Percentiles rank a stretch among this genome's conserved stretches.
Evolutionary conservation across 2,797 vertebrate genomes (phyloP).

Genomic region (Chrosomus eos): DNA sequence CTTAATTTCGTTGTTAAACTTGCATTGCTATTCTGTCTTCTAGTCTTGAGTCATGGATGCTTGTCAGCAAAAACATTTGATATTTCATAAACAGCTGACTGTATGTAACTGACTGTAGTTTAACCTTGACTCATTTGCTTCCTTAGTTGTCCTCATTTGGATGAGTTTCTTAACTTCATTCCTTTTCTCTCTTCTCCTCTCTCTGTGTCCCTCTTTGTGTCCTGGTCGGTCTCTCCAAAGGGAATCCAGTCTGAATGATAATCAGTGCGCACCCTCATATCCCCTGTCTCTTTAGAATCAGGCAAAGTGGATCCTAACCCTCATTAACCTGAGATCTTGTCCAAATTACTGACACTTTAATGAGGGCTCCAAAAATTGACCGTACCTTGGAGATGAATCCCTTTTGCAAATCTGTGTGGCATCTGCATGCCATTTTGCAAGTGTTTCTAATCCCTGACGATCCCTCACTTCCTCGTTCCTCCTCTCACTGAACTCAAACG

Average conservation of each 20-base stretch:
- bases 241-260: slow-evolving; percentile 84
- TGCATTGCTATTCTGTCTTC: background rate
- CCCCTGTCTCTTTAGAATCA: slow-evolving; percentile 38
- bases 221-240: slow-evolving; percentile 70
- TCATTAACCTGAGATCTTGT: slow-evolving; percentile 52
- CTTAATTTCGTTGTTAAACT: background rate
- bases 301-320: slow-evolving; percentile 51
- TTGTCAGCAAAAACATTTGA: background rate
- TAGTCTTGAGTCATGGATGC: background rate
- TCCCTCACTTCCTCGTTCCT: slow-evolving; percentile 3
- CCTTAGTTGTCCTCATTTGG: slow-evolving; percentile 33
- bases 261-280: slow-evolving; percentile 75
- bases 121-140: slow-evolving; percentile 20
- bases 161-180: slow-evolving; percentile 64
- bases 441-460: slow-evolving; percentile 46
- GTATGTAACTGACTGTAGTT: slow-evolving; percentile 2
- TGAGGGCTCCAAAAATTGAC: slow-evolving; percentile 35
- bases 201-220: slow-evolving; percentile 53
- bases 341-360: slow-evolving; percentile 52
- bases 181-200: slow-evolving; percentile 61
- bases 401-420: slow-evolving; percentile 38
- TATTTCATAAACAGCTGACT: slow-evolving; percentile 8
- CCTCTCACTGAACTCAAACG: slow-evolving; percentile 6
- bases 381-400: background rate
- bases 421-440: slow-evolving; percentile 45